phyloP scores from a whole-genome alignment of 2,113 vertebrate species.

The Tragulus kanchil region DNA sequence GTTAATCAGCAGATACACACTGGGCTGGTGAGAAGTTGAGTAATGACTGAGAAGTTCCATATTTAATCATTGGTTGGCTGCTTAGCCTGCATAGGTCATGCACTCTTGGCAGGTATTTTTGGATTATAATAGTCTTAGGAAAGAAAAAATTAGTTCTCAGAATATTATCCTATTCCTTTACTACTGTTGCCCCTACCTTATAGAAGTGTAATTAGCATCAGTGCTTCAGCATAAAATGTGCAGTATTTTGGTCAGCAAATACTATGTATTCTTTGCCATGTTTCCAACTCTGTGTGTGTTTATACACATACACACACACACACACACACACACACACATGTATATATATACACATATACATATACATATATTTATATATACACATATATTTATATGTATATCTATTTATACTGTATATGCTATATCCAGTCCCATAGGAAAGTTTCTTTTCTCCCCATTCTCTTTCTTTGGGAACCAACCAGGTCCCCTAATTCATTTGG shows the following conservation, averaged over 20 bases:
- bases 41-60: conserved; percentile 68
- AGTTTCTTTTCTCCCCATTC: background rate
- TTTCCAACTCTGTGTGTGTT: background rate
- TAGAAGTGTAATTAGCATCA: background rate
- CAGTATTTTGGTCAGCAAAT: background rate
- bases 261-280: background rate
- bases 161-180: background rate
- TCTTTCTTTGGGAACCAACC: background rate
- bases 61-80: conserved; percentile 70
- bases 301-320: background rate
- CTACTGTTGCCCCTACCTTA: background rate
- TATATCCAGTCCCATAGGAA: background rate
- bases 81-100: conserved; percentile 54
- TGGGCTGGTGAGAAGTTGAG: conserved; percentile 56
- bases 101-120: conserved; percentile 58
- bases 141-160: conserved; percentile 68
- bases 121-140: conserved; percentile 31
- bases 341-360: background rate
- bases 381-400: background rate
- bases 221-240: background rate
- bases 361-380: background rate
- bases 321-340: background rate
- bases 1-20: conserved; percentile 67
- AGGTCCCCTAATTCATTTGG: background rate
- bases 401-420: background rate